phyloP scores from a whole-genome alignment of 2,797 vertebrate species.

The Ciconia nigra region DNA sequence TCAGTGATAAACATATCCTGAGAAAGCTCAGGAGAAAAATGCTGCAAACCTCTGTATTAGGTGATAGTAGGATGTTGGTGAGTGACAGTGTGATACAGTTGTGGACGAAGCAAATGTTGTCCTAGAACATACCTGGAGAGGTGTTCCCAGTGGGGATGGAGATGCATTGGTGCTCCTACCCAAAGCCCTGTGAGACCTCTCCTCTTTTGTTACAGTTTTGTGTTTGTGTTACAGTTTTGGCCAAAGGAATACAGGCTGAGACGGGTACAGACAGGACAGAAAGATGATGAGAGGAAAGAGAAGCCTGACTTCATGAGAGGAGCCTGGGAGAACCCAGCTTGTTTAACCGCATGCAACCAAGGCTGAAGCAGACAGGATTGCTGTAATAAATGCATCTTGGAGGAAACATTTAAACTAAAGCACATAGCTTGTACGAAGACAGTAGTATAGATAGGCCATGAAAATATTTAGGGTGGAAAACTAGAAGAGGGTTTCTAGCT shows the following conservation, averaged over 20 bases:
- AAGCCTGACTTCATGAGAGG: background rate
- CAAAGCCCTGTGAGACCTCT: background rate
- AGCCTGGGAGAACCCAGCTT: background rate
- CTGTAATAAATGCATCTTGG: background rate
- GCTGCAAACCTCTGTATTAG: background rate
- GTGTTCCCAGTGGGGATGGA: background rate
- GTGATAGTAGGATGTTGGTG: background rate
- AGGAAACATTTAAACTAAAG: background rate
- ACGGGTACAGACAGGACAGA: background rate
- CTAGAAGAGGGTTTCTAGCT: background rate
- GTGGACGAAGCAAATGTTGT: background rate
- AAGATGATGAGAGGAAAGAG: background rate
- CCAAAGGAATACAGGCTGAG: background rate
- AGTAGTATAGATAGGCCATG: background rate
- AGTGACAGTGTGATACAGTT: background rate
- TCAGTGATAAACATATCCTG: background rate
- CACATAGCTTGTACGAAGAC: fast-evolving
- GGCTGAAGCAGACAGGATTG: background rate
- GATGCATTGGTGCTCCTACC: background rate
- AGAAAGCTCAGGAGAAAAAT: background rate
- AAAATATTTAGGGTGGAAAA: background rate
- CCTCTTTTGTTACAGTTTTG: background rate
- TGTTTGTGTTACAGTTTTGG: background rate
- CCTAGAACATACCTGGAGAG: background rate
- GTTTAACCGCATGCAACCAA: background rate